Evolutionary conservation across 2,113 vertebrate species (phyloP), one percentile per base, ranked within the genome.

Genomic region (Callospermophilus lateralis): DNA sequence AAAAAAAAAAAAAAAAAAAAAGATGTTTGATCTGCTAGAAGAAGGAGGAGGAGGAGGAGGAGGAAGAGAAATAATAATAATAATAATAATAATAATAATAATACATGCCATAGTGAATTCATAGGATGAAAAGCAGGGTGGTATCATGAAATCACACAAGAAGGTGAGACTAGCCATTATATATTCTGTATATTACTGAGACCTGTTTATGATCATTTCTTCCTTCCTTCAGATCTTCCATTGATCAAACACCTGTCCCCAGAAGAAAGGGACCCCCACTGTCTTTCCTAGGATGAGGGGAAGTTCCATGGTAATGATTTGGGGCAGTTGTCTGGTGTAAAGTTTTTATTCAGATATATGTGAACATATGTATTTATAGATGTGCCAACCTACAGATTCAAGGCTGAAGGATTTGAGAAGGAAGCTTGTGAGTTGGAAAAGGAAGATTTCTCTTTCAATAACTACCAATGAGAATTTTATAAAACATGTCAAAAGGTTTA

Each of bases 91-190:
- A 42, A 42, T 42, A 42, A 42, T 42, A 45, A 45, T 45, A 45
- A 45, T 45, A 68, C 39, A 34, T 30, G 30, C 28, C 24, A 30
- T 26, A 85, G 48, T 73, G 42, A 89, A 67, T 72, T 96, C 55
- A 88, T 87, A 55, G 26, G 26, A 48, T 79, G 42, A 86, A 89
- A 68, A 34, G 30, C 73, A 89, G 34, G 51, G 61, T 89, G 32
- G 9, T 89, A 42, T 86, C 48, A 77, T 58, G 77, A 96, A 94
- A 78, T 88, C 61, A 92, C 94, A 90, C n/a, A 87, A 93, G 37
- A 81, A 67, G 26, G 45, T 65, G 72, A 92, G 19, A 77, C 58
- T 73, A 73, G 61, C 48, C 96, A 30, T 83, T 92, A 74, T 10
- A 53, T 72, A 73, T 39, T 79, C 91, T 97, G 53, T 34, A 81